These are phyloP conservation scores for Sarcophaga carnaria DNA, from an alignment of 2,888 invertebrate genomes.

Conservation along the genomic window DNA sequence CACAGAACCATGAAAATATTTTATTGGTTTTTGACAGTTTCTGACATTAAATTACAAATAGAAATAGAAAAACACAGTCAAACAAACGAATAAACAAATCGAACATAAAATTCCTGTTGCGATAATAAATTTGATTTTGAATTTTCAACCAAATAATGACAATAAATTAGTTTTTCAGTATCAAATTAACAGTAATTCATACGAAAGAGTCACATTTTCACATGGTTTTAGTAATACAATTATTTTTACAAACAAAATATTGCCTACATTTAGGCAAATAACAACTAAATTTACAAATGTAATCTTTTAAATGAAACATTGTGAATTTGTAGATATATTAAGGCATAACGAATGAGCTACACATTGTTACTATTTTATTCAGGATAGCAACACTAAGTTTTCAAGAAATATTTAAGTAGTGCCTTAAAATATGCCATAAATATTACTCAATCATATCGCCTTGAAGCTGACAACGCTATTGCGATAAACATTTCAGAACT, in stretches of 20 bases:
- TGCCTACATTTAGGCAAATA: constrained; percentile 35
- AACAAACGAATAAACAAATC: background rate
- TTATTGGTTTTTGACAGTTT: constrained; percentile 26
- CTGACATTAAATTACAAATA: no score
- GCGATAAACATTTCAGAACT: no score
- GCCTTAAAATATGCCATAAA: no score
- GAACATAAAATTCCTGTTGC: background rate
- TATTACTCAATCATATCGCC: no score
- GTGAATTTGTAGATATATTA: no score
- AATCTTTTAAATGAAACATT: no score
- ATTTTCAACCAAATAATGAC: constrained; percentile 57
- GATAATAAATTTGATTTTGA: constrained; percentile 42
- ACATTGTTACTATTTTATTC: no score
- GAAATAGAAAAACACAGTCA: background rate
- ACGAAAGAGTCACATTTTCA: background rate
- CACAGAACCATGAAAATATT: constrained; percentile 37
- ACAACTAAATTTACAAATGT: background rate
- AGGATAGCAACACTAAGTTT: no score
- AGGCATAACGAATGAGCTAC: no score
- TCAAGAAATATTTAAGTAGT: no score
- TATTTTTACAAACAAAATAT: background rate
- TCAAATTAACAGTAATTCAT: constrained; percentile 62
- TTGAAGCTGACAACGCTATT: no score
- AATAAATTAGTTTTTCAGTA: constrained; percentile 55
- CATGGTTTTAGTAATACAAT: background rate